Evolutionary conservation across 2,888 invertebrate species (phyloP).

Genomic region (Spilarctia lutea): DNA sequence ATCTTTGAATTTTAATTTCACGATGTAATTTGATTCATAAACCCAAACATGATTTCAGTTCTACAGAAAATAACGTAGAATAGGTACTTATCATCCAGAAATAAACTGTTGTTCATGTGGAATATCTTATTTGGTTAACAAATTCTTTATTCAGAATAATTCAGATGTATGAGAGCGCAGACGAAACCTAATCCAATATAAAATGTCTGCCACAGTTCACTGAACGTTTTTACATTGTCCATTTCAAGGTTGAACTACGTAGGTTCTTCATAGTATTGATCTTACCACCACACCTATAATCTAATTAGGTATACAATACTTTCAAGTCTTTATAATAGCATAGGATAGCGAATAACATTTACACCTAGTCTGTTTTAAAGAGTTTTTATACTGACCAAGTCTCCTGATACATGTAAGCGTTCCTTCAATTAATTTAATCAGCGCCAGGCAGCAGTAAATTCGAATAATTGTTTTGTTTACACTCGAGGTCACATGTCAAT

Average conservation of each 20-base stretch:
- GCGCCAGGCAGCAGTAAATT: slow-evolving; percentile 37
- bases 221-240: slow-evolving; percentile 45
- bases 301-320: slow-evolving; percentile 48
- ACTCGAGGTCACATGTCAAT: slow-evolving; percentile 50
- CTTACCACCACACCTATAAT: slow-evolving; percentile 49
- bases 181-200: background rate
- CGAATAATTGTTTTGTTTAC: slow-evolving; percentile 60
- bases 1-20: background rate
- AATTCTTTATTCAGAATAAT: background rate
- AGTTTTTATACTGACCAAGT: slow-evolving; percentile 23
- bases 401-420: slow-evolving; percentile 32
- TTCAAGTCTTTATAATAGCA: slow-evolving; percentile 23
- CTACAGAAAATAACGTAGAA: background rate
- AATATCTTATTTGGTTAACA: background rate
- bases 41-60: background rate
- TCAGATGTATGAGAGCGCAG: background rate
- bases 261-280: slow-evolving; percentile 53
- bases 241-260: slow-evolving; percentile 50
- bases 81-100: background rate
- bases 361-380: slow-evolving; percentile 2
- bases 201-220: slow-evolving; percentile 46
- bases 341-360: slow-evolving; percentile 13
- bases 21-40: background rate
- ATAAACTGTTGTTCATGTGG: background rate
- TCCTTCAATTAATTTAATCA: slow-evolving; percentile 54